phyloP scores from a whole-genome alignment of 2,888 invertebrate genomes.

The Chrysotoxum bicinctum region DNA sequence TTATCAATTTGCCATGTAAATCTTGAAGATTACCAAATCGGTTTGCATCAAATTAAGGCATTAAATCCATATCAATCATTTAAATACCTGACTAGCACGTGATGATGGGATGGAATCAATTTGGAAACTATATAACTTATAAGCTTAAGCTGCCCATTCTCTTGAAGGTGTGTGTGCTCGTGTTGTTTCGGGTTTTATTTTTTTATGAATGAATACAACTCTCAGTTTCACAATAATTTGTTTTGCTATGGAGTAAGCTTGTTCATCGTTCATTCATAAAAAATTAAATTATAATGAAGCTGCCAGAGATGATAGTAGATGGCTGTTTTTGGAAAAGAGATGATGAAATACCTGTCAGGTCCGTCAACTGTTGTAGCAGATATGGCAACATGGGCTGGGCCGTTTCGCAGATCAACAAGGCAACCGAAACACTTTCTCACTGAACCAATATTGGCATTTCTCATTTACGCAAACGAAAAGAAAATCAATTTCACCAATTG shows the following conservation, averaged over 20 bases:
- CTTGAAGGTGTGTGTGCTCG: background rate
- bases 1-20: conserved; percentile 12
- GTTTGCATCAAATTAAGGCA: background rate
- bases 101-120: background rate
- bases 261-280: conserved; percentile 8
- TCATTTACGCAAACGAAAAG: conserved; percentile 81
- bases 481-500: conserved; percentile 81
- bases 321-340: background rate
- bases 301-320: background rate
- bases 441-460: conserved; percentile 79
- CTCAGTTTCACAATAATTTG: conserved; percentile 2
- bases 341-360: conserved; percentile 25
- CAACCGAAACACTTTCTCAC: conserved; percentile 59
- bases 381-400: conserved; percentile 15
- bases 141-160: background rate
- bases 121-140: background rate
- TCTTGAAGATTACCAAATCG: background rate
- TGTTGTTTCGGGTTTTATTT: background rate
- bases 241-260: background rate
- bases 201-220: conserved; percentile 4
- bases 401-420: background rate
- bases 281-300: background rate
- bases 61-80: conserved; percentile 4
- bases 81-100: background rate
- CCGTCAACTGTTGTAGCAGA: conserved; percentile 11